Evolutionary conservation across 2,797 vertebrate species (phyloP), one percentile per base, ranked within the genome.

Genomic region (Okamejei kenojei): DNA sequence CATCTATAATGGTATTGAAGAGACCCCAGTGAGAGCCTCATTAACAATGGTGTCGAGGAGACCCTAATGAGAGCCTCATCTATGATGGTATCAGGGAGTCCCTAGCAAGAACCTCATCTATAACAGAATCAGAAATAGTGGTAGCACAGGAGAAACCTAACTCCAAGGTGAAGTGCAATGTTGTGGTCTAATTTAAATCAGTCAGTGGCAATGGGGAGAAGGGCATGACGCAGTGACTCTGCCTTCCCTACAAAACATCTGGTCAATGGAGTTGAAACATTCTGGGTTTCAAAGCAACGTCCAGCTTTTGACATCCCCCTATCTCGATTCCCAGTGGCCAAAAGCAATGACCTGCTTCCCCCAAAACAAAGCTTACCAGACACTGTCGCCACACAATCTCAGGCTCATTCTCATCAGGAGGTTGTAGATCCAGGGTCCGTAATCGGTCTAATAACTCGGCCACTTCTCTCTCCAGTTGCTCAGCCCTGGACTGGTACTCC

Each of bases 371-470:
- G 94, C 98, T 95, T 94, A 99, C 99, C 93, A 93, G 97, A 95
- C 95, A 97, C 93, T 94, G 97, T 94, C 94, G 97, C 98, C 98
- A 99, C 92, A 95, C 95, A 90, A 95, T 95, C 93, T 98, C 95
- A 94, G 98, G 95, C 94, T 97, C 95, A 1, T 96, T 95, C 2
- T 77, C 93, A 1, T 78, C 94, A 0, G 79, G 93, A 6, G 93
- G 93, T 77, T 96, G 96, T 94, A 98, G 95, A 96, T 94, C 95
- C 93, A 98, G 94, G 7, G 95, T 96, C 91, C 96, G 96, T 0
- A 99, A 94, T 79, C 96, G 94, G 93, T 93, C 94, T 93, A 94
- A 94, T 93, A 99, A 96, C 76, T 96, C 95, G 0, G 93, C 93
- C 8, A 99, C 95, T 78, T 97, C 96, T 0, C 95, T 95, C 93